These are phyloP conservation scores for Hydra vulgaris DNA, from an alignment of 30 jellyfish, hydroid and myxozoan species.

Conservation along the genomic window DNA sequence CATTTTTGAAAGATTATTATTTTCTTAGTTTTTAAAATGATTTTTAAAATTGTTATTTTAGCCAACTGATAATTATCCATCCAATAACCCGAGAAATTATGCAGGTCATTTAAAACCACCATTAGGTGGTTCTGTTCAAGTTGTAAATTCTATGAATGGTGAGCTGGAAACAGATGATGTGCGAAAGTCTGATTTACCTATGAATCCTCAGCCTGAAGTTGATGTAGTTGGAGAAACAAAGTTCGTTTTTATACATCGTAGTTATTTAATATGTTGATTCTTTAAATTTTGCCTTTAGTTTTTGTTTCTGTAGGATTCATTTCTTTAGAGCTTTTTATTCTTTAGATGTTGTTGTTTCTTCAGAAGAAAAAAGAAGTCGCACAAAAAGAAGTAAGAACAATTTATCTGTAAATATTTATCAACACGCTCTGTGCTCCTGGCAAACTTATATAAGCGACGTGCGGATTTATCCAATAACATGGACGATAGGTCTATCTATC, in stretches of 20 bases:
- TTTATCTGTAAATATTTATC: constrained; percentile 1
- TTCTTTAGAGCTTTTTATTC: neutral
- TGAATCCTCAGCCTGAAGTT: constrained; percentile 84
- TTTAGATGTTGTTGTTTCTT: constrained; percentile 95
- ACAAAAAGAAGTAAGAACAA: constrained; percentile 57
- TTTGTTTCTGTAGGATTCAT: no score
- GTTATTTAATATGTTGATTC: neutral
- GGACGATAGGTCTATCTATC: no score
- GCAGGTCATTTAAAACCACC: constrained; percentile 39
- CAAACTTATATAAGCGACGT: neutral
- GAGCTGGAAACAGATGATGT: constrained; percentile 67
- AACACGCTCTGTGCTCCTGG: neutral
- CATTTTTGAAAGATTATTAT: neutral
- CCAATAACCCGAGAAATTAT: constrained; percentile 39
- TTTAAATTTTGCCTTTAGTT: no score
- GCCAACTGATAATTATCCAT: constrained; percentile 86
- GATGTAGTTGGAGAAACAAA: constrained; percentile 95
- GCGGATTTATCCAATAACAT: neutral
- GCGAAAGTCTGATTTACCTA: constrained; percentile 79
- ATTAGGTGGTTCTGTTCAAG: constrained; percentile 94
- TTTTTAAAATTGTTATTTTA: neutral
- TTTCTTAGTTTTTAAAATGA: neutral
- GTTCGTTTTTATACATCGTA: constrained; percentile 11
- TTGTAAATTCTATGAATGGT: constrained; percentile 85
- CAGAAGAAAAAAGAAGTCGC: constrained; percentile 78